Percentiles rank a stretch among this genome's conserved stretches.
These are phyloP conservation scores for Hydriomena furcata DNA, from an alignment of 2,888 invertebrate genomes.

Conservation along the genomic window DNA sequence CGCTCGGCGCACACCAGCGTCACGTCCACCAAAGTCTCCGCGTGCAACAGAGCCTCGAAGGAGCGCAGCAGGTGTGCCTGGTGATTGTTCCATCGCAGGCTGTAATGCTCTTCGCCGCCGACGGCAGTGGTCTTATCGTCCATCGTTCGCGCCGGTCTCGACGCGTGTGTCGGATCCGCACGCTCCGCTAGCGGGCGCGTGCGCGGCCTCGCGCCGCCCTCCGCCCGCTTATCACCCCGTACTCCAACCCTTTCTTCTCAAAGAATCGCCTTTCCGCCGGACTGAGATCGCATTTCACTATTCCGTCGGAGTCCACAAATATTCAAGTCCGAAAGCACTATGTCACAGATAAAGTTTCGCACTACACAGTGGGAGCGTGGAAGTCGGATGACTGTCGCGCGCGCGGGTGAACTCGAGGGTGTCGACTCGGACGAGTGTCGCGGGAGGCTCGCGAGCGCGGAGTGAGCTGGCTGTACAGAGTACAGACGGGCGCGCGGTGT, in stretches of 20 bases:
- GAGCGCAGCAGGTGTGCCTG: slow-evolving; percentile 93
- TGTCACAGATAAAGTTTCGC: slow-evolving; percentile 57
- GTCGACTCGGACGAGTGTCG: slow-evolving; percentile 62
- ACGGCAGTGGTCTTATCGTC: slow-evolving; percentile 75
- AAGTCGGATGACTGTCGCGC: slow-evolving; percentile 41
- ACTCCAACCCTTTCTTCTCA: slow-evolving; percentile 76
- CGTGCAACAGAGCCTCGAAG: slow-evolving; percentile 94
- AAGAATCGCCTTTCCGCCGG: slow-evolving; percentile 65
- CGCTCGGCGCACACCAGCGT: slow-evolving; percentile 94
- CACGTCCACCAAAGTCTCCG: slow-evolving; percentile 94
- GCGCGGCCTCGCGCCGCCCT: slow-evolving; percentile 73
- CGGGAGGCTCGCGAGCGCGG: slow-evolving; percentile 63
- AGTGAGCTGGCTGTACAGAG: slow-evolving; percentile 48
- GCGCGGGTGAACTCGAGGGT: slow-evolving; percentile 46
- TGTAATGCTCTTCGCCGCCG: slow-evolving; percentile 90
- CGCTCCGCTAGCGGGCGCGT: slow-evolving; percentile 59
- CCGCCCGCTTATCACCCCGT: slow-evolving; percentile 67
- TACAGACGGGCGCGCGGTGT: slow-evolving; percentile 57
- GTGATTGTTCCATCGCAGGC: slow-evolving; percentile 97
- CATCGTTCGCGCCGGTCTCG: slow-evolving; percentile 69
- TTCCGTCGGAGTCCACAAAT: slow-evolving; percentile 40
- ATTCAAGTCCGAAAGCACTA: slow-evolving; percentile 46
- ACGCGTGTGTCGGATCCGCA: slow-evolving; percentile 63
- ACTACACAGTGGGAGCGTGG: slow-evolving; percentile 55
- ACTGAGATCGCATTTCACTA: slow-evolving; percentile 64